Base-by-base conservation (phyloP, 2,888 invertebrate species). In the Noctua janthina region DNA sequence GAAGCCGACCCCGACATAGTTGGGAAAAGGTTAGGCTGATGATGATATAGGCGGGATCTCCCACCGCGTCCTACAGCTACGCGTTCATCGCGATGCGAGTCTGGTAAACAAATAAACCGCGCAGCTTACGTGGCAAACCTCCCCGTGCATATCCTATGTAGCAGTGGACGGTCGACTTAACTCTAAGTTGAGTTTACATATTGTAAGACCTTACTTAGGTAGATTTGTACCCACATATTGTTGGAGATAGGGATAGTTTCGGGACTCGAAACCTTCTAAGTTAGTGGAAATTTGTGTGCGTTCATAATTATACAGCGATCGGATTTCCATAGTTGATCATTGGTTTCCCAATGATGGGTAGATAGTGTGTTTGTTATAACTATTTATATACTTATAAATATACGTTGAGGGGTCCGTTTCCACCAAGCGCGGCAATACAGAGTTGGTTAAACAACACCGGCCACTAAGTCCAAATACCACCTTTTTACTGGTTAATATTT, bases 131-230 rank as follows among this genome's bases (percentile, higher is more conserved):
- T 6, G 17, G 35, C 35, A 17, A 8, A 35, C 20, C 15, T 68
- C 8, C 15, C 39, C 7, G 46, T 46, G n/a, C 15, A 68, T 2
- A 68, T 46, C 15, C 46, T 46, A n/a, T 15, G 13, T 68, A 68
- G n/a, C n/a, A n/a, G 46, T 68, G 43, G 67, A 68, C 13, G n/a
- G 15, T 1, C 7, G 17, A 15, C 68, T 29, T 68, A 13, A 68
- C 43, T 71, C 23, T 71, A 13, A 80, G 74, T 23, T 29, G 11
- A 79, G 74, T 64, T 62, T 69, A 62, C 83, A 82, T 72, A 72
- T 78, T 78, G 54, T 72, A 78, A 78, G 69, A 67, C 35, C 4
- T 68, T 39, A 59, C 54, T 76, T 75, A 74, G 4, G 15, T 13
- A 43, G 15, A 15, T 43, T 29, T 51, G 20, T 46, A 35, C 5